These are phyloP conservation scores for Drosophila rubida DNA, from an alignment of 2,888 invertebrate species.

Conservation along the genomic window DNA sequence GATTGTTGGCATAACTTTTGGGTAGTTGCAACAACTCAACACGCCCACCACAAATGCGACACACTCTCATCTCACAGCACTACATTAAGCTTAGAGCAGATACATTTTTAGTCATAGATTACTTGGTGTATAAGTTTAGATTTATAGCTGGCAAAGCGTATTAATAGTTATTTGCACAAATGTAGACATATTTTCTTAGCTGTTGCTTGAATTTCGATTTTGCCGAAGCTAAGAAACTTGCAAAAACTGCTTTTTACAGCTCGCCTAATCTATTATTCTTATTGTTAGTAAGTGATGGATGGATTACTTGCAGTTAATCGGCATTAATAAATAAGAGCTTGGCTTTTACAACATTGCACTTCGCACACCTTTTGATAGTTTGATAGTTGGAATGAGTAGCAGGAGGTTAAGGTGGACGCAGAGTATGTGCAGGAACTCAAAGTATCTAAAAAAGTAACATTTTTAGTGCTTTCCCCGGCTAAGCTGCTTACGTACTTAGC, in stretches of 20 bases:
- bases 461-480: slow-evolving; percentile 23
- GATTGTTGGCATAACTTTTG: slow-evolving; percentile 3
- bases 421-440: slow-evolving; percentile 4
- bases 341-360: slow-evolving; percentile 5
- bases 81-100: not conserved
- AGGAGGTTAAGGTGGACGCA: too few relatives aligned
- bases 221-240: too few relatives aligned
- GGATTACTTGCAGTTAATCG: not conserved
- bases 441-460: slow-evolving; percentile 5
- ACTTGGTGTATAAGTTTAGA: not conserved
- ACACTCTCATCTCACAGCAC: not conserved
- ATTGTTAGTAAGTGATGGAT: not conserved
- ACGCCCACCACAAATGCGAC: not conserved
- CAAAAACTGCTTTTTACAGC: too few relatives aligned
- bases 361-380: slow-evolving; percentile 5
- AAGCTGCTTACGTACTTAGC: slow-evolving; percentile 50
- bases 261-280: not conserved
- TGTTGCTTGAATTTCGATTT: too few relatives aligned
- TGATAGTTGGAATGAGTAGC: too few relatives aligned
- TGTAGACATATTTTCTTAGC: too few relatives aligned
- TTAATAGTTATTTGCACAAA: too few relatives aligned
- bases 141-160: not conserved
- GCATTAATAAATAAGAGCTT: not conserved
- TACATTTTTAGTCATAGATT: not conserved
- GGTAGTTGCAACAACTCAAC: not conserved